Base-by-base conservation (phyloP, 2,888 invertebrate species). In the Morpho achilles region DNA sequence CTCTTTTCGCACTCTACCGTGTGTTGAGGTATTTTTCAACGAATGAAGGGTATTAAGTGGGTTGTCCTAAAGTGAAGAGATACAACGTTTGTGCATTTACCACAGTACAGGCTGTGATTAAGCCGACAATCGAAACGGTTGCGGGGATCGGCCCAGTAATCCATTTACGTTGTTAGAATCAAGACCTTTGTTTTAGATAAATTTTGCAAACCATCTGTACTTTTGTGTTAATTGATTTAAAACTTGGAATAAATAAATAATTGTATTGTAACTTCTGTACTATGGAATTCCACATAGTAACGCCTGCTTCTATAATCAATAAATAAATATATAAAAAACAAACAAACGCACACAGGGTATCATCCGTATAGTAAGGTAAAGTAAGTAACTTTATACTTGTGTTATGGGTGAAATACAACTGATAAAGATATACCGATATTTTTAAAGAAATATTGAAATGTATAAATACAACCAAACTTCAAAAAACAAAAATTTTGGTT, bases 21-120 rank as follows among this genome's bases (percentile, higher is more conserved):
- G 53, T 53, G 60, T 50, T 57, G 53, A 57, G 46, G 43, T 60
- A 51, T 58, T 61, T 63, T 64, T 53, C 54, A 51, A 58, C 51
- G 42, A 48, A 53, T 41, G 51, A 47, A 56, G 39, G 58, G 52
- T 40, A 56, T 60, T 53, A 55, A 52, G 56, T 50, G 59, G 58
- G 53, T 51, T 56, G 45, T 43, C 43, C 23, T 51, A 60, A 53
- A 62, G 72, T 68, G 73, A 79, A 77, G 79, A 78, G 74, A 72
- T 74, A 84, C 83, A 84, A 68, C 77, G 76, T 81, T 82, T 72
- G 69, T 77, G 80, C 85, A 84, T 85, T 77, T 80, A 78, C 71
- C 73, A 65, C 71, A 67, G 63, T 62, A 67, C 65, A 67, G 41
- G 42, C 54, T 48, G 69, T 75, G 72, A 80, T 77, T 75, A 76